Evolutionary conservation across 2,113 vertebrate species (phyloP), one percentile per base, ranked within the genome.

Genomic region (Pelecanus crispus): DNA sequence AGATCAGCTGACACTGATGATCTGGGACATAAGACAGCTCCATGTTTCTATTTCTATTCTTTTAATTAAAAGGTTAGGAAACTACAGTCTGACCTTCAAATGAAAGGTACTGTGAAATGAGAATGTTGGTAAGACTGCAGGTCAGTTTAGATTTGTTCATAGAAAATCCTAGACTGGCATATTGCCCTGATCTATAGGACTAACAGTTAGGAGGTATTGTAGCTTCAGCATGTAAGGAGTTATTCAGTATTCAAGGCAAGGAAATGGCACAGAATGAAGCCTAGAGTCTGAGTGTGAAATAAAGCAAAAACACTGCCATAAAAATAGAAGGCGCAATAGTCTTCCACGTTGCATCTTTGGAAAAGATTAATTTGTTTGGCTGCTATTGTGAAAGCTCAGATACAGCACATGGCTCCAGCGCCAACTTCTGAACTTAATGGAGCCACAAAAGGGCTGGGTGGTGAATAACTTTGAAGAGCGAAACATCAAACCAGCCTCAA

Each of bases 401-500:
- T 90, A 80, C 26, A 95, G 90, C 92, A 82, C 86, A 44, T 13
- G 93, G 88, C 81, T 92, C 81, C 90, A 93, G 94, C 10, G 86
- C 96, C 96, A 97, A 67, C 83, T 96, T n/a, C 86, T 97, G 73
- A 90, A 80, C 86, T 84, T 86, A 21, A 29, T 56, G 44, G 94
- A 97, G 93, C 92, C 97, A 96, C 90, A 89, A 17, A 93, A 96
- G 95, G 90, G 90, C 80, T 96, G 97, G 95, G 95, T 80, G 72
- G 86, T 95, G 94, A 97, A 90, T 79, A 89, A 94, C 96, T 97
- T 95, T 95, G 93, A 97, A 97, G 90, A 96, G 81, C 3, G 1
- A 93, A 96, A 95, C 91, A 96, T 80, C 83, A 96, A 97, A 97
- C 97, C 96, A 97, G 97, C 95, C 96, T 96, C 92, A 97, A 95